Evolutionary conservation across 2,797 vertebrate species (phyloP).

Genomic region (Gymnoscopelus microlampas): DNA sequence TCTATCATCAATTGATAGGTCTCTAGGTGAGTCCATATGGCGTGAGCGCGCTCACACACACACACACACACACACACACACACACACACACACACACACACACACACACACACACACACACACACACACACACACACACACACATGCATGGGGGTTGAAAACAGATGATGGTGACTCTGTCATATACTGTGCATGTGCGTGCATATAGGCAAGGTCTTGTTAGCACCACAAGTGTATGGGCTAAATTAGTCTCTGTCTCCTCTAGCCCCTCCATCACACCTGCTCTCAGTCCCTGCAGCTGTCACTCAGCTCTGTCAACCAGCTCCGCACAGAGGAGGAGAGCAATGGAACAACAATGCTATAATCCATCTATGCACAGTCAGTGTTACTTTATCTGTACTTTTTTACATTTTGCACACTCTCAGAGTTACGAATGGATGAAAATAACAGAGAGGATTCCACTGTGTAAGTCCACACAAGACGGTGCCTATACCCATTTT

Average conservation of each 20-base stretch:
- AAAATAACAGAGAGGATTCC: too few species aligned
- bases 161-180: slow-evolving; percentile 56
- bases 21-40: slow-evolving; percentile 68
- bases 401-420: too few species aligned
- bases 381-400: too few species aligned
- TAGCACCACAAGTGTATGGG: slow-evolving; percentile 70
- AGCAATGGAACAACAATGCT: slow-evolving; percentile 27
- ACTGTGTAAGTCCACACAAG: too few species aligned
- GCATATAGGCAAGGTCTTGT: slow-evolving; percentile 61
- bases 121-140: slow-evolving; percentile 20
- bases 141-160: slow-evolving; percentile 41
- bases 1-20: slow-evolving; percentile 67
- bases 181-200: slow-evolving; percentile 29
- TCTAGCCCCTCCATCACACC: slow-evolving; percentile 65
- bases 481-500: too few species aligned
- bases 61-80: slow-evolving; percentile 15
- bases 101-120: slow-evolving; percentile 30
- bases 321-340: background rate
- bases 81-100: slow-evolving; percentile 21
- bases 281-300: slow-evolving; percentile 77
- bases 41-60: slow-evolving; percentile 26
- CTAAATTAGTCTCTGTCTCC: slow-evolving; percentile 72
- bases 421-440: too few species aligned
- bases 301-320: slow-evolving; percentile 60
- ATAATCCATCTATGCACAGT: background rate